Percentiles rank a stretch among this genome's conserved stretches.
These are phyloP conservation scores for Parasteatoda tepidariorum DNA, from an alignment of 1,140 invertebrate genomes.

Conservation along the genomic window DNA sequence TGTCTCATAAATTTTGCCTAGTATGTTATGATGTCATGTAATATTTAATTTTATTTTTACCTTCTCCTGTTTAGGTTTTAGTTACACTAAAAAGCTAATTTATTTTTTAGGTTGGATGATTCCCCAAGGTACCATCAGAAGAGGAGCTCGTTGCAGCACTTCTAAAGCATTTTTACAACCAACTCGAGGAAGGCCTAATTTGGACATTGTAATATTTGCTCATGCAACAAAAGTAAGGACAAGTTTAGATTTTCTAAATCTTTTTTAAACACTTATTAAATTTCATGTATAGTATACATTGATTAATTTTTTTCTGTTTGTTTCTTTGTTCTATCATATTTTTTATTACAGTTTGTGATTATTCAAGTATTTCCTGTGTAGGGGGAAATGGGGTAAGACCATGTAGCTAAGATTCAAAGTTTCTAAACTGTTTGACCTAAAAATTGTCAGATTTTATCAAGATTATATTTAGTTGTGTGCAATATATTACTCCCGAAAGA, in stretches of 20 bases:
- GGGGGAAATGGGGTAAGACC: too few species aligned
- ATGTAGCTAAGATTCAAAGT: too few species aligned
- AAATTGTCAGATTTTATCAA: too few species aligned
- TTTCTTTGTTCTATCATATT: background rate
- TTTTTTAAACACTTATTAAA: background rate
- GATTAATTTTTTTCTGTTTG: background rate
- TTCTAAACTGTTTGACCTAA: too few species aligned
- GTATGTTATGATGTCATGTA: too few species aligned
- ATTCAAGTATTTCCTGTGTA: background rate
- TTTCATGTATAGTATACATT: too few species aligned
- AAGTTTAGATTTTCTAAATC: background rate
- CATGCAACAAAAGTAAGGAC: conserved; percentile 80
- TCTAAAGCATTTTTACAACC: conserved; percentile 90
- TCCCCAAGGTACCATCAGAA: conserved; percentile 85
- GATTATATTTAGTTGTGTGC: too few species aligned
- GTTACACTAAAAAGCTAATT: background rate
- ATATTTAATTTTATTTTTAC: too few species aligned
- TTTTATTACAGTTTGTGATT: background rate
- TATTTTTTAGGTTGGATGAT: conserved; percentile 61
- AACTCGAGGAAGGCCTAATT: conserved; percentile 81
- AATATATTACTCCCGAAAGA: too few species aligned
- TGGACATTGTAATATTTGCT: conserved; percentile 86
- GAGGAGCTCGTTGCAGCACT: conserved; percentile 89
- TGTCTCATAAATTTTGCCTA: too few species aligned
- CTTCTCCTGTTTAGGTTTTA: background rate